phyloP scores from a whole-genome alignment of 2,797 vertebrate genomes.

The Falco peregrinus region DNA sequence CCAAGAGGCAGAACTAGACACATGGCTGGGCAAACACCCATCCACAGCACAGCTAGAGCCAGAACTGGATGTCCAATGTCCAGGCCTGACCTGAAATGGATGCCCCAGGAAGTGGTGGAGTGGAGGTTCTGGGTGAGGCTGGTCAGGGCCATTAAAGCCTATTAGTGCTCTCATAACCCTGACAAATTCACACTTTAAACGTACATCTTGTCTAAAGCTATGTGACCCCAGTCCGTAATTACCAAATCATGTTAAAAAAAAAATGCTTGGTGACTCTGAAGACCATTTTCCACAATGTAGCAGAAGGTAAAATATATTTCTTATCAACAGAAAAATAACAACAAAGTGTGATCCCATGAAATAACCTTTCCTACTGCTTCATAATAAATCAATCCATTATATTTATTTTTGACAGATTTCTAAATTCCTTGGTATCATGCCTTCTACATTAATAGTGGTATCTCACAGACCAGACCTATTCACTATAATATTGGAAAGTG shows the following conservation, averaged over 20 bases:
- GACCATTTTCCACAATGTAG: neutral
- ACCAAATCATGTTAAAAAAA: neutral
- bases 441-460: neutral
- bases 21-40: neutral
- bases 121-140: neutral
- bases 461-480: neutral
- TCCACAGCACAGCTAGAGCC: neutral
- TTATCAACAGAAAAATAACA: neutral
- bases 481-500: neutral
- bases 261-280: neutral
- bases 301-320: neutral
- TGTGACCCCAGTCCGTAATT: neutral
- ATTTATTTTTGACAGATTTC: neutral
- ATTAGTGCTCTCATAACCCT: neutral
- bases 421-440: neutral
- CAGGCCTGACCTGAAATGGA: neutral
- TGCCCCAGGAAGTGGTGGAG: fast-evolving
- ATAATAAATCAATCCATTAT: neutral
- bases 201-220: neutral
- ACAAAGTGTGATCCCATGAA: neutral
- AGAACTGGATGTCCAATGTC: neutral
- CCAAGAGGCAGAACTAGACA: neutral
- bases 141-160: neutral
- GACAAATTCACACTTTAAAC: neutral
- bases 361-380: neutral